Conservation (phyloP, 2,888 invertebrate genomes). For the Euzophera pinguis region DNA sequence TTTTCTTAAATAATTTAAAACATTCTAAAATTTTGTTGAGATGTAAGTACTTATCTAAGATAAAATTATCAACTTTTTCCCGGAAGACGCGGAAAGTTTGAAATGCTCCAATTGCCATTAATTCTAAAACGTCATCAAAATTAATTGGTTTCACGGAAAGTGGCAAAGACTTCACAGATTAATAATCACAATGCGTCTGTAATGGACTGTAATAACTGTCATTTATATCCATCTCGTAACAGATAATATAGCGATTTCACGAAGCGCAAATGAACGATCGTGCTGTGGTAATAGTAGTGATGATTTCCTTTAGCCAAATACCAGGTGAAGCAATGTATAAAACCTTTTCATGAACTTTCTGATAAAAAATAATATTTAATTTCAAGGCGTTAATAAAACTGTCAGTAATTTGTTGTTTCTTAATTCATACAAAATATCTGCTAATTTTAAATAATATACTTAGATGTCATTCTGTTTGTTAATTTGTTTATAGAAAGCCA, state of each 20-base stretch:
- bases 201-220: slow-evolving; percentile 42
- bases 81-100: slow-evolving; percentile 3
- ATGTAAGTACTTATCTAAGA: neutral
- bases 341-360: neutral
- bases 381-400: too few species aligned
- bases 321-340: neutral
- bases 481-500: too few species aligned
- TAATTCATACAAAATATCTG: too few species aligned
- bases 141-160: slow-evolving; percentile 14
- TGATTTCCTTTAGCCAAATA: neutral
- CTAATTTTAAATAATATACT: too few species aligned
- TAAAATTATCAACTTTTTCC: slow-evolving; percentile 5
- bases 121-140: slow-evolving; percentile 17
- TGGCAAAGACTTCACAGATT: slow-evolving; percentile 20
- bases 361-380: too few species aligned
- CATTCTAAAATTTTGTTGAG: too few species aligned
- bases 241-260: slow-evolving; percentile 22
- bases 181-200: slow-evolving; percentile 35
- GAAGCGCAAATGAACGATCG: slow-evolving; percentile 13
- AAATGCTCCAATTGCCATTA: slow-evolving; percentile 31
- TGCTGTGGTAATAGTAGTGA: neutral
- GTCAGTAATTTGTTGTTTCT: too few species aligned
- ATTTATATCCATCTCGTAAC: slow-evolving; percentile 33
- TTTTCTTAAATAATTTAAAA: too few species aligned
- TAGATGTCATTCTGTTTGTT: too few species aligned